Evolutionary conservation across 2,797 vertebrate species (phyloP).

Genomic region (Acipenser transmontanus): DNA sequence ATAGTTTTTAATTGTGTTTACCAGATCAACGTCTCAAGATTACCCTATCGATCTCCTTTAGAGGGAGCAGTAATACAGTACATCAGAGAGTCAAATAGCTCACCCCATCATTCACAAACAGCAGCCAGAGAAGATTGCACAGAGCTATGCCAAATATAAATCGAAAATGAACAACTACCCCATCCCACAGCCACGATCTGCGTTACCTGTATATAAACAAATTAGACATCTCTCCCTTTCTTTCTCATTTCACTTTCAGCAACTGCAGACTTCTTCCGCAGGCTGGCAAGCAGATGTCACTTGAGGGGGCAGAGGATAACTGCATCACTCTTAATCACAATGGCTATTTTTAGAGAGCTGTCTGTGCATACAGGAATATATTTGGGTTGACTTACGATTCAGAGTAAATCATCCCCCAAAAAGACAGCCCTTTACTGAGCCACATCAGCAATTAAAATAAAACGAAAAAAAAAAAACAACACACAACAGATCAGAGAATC

Average conservation of each 20-base stretch:
- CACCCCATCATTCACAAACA: too few species aligned
- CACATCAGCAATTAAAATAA: conserved; percentile 11
- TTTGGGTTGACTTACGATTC: conserved; percentile 4
- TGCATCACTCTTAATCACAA: conserved; percentile 16
- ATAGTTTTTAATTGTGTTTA: too few species aligned
- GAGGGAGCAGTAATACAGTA: too few species aligned
- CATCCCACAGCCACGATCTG: conserved; percentile 9
- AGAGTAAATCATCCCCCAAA: not conserved
- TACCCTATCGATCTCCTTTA: too few species aligned
- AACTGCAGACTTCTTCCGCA: conserved; percentile 6
- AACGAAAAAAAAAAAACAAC: conserved; percentile 21
- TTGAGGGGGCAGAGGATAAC: conserved; percentile 31
- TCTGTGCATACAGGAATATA: conserved; percentile 13
- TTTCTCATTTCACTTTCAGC: not conserved
- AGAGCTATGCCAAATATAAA: conserved; percentile 14
- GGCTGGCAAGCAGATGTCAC: conserved; percentile 20
- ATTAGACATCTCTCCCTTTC: not conserved
- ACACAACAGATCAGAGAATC: conserved; percentile 17
- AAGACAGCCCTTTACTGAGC: conserved; percentile 4
- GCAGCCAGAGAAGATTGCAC: not conserved
- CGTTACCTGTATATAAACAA: conserved; percentile 15
- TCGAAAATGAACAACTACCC: too few species aligned
- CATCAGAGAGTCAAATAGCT: too few species aligned
- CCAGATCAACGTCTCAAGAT: too few species aligned
- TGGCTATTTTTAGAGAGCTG: conserved; percentile 23